phyloP scores from a whole-genome alignment of 2,888 invertebrate species.

The Unio pictorum region DNA sequence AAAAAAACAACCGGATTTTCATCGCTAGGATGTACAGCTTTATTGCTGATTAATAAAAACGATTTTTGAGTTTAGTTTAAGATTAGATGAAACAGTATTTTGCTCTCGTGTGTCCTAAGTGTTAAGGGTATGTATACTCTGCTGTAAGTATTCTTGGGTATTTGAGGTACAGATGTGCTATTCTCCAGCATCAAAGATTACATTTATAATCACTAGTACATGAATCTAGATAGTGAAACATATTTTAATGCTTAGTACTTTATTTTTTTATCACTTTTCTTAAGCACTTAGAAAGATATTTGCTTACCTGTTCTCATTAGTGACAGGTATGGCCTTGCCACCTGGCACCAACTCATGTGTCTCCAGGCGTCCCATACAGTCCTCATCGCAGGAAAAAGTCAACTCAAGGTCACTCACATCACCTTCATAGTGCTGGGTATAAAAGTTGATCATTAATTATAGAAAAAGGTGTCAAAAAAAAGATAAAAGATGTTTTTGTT shows the following conservation, averaged over 20 bases:
- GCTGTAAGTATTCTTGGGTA: no score
- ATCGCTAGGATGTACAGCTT: no score
- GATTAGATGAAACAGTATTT: no score
- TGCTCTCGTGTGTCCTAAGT: no score
- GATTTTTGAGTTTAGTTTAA: no score
- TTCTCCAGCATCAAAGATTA: no score
- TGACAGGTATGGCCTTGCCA: slow-evolving; percentile 92
- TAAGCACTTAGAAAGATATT: background rate
- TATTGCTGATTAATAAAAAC: no score
- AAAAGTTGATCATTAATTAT: background rate
- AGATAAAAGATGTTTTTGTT: no score
- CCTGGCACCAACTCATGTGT: slow-evolving; percentile 97
- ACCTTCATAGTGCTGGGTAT: slow-evolving; percentile 76
- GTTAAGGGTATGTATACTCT: no score
- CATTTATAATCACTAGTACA: no score
- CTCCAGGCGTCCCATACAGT: slow-evolving; percentile 91
- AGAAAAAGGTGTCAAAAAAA: background rate
- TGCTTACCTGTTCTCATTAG: slow-evolving; percentile 93
- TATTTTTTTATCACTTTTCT: background rate
- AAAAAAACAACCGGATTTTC: slow-evolving; percentile 1
- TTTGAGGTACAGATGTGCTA: no score
- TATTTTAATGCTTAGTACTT: background rate
- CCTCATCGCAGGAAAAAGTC: slow-evolving; percentile 97
- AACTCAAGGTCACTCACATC: slow-evolving; percentile 94
- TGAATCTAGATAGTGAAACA: no score